These are phyloP conservation scores for Hipposideros larvatus DNA, from an alignment of 2,797 vertebrate genomes.

Conservation along the genomic window DNA sequence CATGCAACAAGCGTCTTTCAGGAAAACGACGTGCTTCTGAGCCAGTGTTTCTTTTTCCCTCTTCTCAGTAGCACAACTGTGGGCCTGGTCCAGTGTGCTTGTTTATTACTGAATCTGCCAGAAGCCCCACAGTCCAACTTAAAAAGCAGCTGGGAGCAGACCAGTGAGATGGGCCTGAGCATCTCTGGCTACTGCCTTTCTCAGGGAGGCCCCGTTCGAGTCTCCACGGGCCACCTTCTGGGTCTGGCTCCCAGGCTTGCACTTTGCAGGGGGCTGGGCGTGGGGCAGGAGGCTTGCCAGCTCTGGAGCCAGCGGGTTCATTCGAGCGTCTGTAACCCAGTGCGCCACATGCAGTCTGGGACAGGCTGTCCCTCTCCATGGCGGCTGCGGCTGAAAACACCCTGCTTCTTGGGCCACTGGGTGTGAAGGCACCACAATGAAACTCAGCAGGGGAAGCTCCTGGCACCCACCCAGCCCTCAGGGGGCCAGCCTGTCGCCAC, in stretches of 20 bases:
- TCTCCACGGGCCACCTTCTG: not conserved
- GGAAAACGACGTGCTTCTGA: not conserved
- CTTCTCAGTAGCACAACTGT: not conserved
- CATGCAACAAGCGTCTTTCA: not conserved
- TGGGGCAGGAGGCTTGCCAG: not conserved
- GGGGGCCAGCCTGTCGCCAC: not conserved
- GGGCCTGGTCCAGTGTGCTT: not conserved
- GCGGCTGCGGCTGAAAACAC: not conserved
- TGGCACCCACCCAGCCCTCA: not conserved
- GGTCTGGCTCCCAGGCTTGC: not conserved
- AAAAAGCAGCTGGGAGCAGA: not conserved
- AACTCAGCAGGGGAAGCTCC: not conserved
- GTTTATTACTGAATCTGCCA: not conserved
- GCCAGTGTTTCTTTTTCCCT: not conserved
- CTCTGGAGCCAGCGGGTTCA: not conserved
- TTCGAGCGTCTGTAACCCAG: fast-evolving
- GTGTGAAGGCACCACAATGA: not conserved
- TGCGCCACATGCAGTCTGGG: not conserved
- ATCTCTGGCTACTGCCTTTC: not conserved
- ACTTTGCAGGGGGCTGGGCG: fast-evolving
- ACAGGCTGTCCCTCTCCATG: not conserved
- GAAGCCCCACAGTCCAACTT: not conserved
- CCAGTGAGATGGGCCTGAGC: not conserved
- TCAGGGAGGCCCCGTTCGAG: no score
- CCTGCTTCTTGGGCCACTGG: not conserved